Conservation (phyloP, 2,797 vertebrate species). For the Tauraco hartlaubi region DNA sequence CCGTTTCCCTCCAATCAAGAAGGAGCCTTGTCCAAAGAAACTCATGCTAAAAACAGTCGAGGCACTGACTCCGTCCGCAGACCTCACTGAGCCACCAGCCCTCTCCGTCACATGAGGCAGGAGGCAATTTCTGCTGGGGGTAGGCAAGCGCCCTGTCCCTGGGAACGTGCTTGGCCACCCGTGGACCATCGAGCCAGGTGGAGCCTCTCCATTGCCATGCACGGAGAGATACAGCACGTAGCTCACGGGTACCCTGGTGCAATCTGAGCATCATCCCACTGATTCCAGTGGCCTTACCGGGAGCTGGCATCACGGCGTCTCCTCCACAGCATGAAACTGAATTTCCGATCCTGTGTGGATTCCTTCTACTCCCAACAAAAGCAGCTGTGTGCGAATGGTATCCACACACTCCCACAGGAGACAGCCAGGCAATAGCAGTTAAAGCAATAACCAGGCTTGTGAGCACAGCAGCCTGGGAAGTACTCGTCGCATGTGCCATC, state of each 20-base stretch:
- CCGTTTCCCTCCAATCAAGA: background rate
- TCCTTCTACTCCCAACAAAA: background rate
- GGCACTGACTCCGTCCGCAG: rapidly evolving
- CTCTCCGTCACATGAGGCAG: background rate
- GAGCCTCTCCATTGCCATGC: rapidly evolving
- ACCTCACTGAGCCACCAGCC: background rate
- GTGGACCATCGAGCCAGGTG: background rate
- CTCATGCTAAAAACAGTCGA: rapidly evolving
- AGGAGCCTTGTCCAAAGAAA: background rate
- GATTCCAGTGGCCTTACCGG: background rate
- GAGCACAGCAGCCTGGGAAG: background rate
- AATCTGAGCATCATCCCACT: background rate
- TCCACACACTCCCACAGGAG: background rate
- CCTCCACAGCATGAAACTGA: background rate
- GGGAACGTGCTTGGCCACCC: rapidly evolving
- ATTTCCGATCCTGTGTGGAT: background rate
- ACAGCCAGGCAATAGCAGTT: background rate
- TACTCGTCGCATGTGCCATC: background rate
- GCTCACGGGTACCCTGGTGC: background rate
- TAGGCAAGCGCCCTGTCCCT: background rate
- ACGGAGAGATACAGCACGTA: rapidly evolving
- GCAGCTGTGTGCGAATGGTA: background rate
- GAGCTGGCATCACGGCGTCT: background rate
- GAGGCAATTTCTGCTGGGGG: rapidly evolving
- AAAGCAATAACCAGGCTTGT: background rate